Conservation (phyloP, 2,888 invertebrate species). For the Tachina lurida region DNA sequence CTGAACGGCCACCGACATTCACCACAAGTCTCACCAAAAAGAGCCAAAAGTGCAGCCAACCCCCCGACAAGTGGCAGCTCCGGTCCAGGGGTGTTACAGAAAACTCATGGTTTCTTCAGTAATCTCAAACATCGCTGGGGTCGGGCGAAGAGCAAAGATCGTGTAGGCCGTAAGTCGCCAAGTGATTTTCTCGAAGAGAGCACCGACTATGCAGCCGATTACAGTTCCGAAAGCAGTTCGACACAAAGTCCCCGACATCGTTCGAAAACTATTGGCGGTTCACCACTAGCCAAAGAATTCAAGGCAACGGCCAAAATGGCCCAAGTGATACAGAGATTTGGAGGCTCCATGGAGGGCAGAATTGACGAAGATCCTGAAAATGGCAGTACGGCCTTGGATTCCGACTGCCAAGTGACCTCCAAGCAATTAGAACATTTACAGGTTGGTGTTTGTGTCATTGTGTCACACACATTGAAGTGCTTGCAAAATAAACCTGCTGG, state of each 20-base stretch:
- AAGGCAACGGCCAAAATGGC: slow-evolving; percentile 80
- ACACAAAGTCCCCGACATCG: slow-evolving; percentile 91
- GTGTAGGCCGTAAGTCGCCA: slow-evolving; percentile 85
- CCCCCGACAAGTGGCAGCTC: slow-evolving; percentile 86
- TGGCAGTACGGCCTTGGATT: slow-evolving; percentile 24
- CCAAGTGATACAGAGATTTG: slow-evolving; percentile 79
- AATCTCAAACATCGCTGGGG: slow-evolving; percentile 92
- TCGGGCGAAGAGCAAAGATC: slow-evolving; percentile 88
- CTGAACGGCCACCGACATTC: slow-evolving; percentile 86
- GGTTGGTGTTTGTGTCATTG: slow-evolving; percentile 56
- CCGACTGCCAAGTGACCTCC: slow-evolving; percentile 66
- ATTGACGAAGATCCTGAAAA: slow-evolving; percentile 81
- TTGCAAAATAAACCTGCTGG: slow-evolving; percentile 2
- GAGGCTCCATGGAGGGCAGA: slow-evolving; percentile 81
- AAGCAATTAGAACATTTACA: slow-evolving; percentile 79
- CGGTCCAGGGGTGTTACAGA: slow-evolving; percentile 86
- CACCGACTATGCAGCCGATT: slow-evolving; percentile 90
- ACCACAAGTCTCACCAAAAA: slow-evolving; percentile 84
- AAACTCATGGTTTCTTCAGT: slow-evolving; percentile 92
- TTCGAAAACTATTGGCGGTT: slow-evolving; percentile 85
- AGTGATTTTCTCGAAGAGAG: slow-evolving; percentile 86
- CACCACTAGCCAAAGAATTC: slow-evolving; percentile 81
- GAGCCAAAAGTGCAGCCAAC: slow-evolving; percentile 83
- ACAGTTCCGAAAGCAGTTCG: slow-evolving; percentile 89
- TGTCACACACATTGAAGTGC: too few relatives aligned